A percentile compares a stretch with the other conserved stretches of the same genome.
phyloP scores from a whole-genome alignment of 2,113 vertebrate genomes.

The Zonotrichia leucophrys region DNA sequence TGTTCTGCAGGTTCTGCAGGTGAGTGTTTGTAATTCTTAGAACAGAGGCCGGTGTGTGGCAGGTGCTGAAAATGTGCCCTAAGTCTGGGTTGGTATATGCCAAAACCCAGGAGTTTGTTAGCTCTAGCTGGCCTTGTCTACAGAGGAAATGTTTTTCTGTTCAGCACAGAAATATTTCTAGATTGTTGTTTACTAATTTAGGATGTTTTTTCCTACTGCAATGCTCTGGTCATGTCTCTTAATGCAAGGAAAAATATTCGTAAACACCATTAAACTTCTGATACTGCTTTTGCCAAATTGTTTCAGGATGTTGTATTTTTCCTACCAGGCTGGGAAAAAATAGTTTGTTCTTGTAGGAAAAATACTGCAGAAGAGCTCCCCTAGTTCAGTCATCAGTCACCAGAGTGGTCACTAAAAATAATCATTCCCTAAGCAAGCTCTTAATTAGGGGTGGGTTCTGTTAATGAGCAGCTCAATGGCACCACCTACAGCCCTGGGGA shows the following conservation, averaged over 20 bases:
- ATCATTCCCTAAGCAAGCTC: neutral
- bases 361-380: neutral
- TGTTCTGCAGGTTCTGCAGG: slow-evolving; percentile 94
- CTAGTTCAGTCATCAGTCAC: neutral
- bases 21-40: slow-evolving; percentile 43
- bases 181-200: neutral
- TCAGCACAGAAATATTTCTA: neutral
- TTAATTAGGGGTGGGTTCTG: neutral
- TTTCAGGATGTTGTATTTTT: neutral
- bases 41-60: neutral
- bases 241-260: neutral
- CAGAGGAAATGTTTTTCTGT: neutral
- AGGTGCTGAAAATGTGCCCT: neutral
- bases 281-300: neutral
- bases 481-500: slow-evolving; percentile 64
- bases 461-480: slow-evolving; percentile 36
- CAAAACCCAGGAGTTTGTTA: neutral
- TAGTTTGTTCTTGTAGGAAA: neutral
- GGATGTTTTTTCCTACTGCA: neutral
- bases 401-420: neutral
- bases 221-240: neutral
- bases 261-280: neutral
- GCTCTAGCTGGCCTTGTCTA: neutral
- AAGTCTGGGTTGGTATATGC: neutral
- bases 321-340: neutral